Base-by-base conservation (phyloP, 2,888 invertebrate genomes). In the Sclerodermus sp. region DNA sequence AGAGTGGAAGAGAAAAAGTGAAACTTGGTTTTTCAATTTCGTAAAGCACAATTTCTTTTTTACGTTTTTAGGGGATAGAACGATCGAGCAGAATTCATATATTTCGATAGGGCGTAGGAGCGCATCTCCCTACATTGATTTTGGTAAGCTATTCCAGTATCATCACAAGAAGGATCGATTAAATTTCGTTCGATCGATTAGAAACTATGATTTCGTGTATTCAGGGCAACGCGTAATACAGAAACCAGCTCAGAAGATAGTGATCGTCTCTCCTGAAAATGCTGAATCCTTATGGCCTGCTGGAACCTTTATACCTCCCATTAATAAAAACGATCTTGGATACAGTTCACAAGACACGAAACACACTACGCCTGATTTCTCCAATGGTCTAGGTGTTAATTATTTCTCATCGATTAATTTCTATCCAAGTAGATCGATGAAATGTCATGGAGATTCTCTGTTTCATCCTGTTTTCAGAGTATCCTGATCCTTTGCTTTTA, bases 401-500 rank as follows among this genome's bases (percentile, higher is more conserved):
- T 34, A n/a, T 8, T 34, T 34, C 34, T 34, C 34, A 12, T 49
- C 10, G 47, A 49, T 49, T 32, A 45, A 53, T 48, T 40, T n/a
- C n/a, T n/a, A n/a, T n/a, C n/a, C n/a, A n/a, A n/a, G n/a, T n/a
- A n/a, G n/a, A n/a, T n/a, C n/a, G n/a, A n/a, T n/a, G n/a, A n/a
- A n/a, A n/a, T n/a, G n/a, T n/a, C n/a, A n/a, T n/a, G n/a, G n/a
- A n/a, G n/a, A n/a, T n/a, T n/a, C n/a, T n/a, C n/a, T n/a, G n/a
- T 32, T 38, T 18, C 17, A 42, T 23, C 14, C 31, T n/a, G n/a
- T n/a, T 52, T 58, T 32, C 57, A 80, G 79, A 70, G 31, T 71
- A 79, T 66, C 74, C 77, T 18, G 87, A 87, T 71, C 85, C 86
- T 0, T 82, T 83, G 56, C 78, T 87, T 41, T 68, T 86, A 49